Percentiles rank a stretch among this genome's conserved stretches.
These are phyloP conservation scores for Rhynchomys soricoides DNA, from an alignment of 2,113 vertebrate species.

Conservation along the genomic window DNA sequence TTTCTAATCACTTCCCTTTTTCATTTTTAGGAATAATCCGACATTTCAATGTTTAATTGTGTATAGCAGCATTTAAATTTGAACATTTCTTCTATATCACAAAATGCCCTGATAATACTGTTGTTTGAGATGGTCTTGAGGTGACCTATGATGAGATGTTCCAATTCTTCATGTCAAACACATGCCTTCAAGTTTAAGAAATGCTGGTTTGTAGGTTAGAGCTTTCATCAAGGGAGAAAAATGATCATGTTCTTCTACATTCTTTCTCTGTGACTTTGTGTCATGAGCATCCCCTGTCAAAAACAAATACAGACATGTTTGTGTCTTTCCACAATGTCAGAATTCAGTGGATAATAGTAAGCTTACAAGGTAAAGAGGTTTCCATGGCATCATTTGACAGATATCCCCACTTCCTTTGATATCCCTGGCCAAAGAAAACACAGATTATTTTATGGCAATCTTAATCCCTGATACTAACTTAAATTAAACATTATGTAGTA, in stretches of 20 bases:
- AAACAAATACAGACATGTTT: not conserved
- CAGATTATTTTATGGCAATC: not conserved
- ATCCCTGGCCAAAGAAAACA: not conserved
- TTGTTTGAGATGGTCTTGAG: not conserved
- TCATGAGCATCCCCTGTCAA: not conserved
- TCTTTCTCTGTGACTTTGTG: not conserved
- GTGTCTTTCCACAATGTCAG: too few species aligned
- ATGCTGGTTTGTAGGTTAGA: not conserved
- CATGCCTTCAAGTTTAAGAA: conserved; percentile 1
- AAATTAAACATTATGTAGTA: not conserved
- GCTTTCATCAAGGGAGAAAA: not conserved
- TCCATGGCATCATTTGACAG: not conserved
- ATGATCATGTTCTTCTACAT: not conserved
- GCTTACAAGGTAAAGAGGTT: not conserved
- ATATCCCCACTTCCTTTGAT: not conserved
- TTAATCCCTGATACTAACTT: not conserved
- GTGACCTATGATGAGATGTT: not conserved
- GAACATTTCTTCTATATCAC: not conserved
- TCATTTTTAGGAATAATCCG: conserved; percentile 16
- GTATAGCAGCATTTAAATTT: conserved; percentile 12
- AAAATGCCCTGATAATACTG: not conserved
- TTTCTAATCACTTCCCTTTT: not conserved
- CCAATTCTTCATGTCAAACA: not conserved
- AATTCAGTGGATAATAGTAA: not conserved
- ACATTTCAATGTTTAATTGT: conserved; percentile 34